phyloP scores from a whole-genome alignment of 1,140 invertebrate species.

The Formica exsecta region DNA sequence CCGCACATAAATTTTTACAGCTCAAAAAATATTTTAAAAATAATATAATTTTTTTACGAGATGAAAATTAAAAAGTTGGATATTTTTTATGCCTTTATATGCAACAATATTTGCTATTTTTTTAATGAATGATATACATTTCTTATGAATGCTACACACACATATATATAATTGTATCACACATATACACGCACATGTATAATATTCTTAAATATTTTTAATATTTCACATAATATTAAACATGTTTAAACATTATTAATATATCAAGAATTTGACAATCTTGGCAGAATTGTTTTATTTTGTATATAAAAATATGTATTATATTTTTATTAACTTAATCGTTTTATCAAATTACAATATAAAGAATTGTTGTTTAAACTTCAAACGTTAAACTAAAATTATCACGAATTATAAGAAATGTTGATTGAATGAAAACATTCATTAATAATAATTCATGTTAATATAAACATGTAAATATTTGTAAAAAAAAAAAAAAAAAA shows the following conservation, averaged over 20 bases:
- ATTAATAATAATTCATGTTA: conserved; percentile 21
- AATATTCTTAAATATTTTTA: neutral
- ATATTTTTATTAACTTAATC: neutral
- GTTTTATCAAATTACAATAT: neutral
- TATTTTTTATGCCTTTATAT: neutral
- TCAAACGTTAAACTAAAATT: neutral
- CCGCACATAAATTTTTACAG: neutral
- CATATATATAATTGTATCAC: neutral
- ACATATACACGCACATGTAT: too few species aligned
- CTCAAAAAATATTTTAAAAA: conserved; percentile 10
- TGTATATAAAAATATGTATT: conserved; percentile 5
- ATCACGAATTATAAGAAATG: neutral
- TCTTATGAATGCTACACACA: neutral
- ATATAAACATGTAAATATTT: conserved; percentile 20
- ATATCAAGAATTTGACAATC: conserved; percentile 3
- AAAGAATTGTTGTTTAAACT: neutral
- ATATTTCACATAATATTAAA: neutral
- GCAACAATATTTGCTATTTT: conserved; percentile 2
- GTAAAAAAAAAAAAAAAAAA: neutral
- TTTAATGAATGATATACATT: too few species aligned
- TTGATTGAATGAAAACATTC: conserved; percentile 10
- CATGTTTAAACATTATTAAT: neutral
- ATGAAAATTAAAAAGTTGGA: neutral
- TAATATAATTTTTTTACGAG: neutral
- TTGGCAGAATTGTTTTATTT: neutral